A percentile compares a stretch with the other conserved stretches of the same genome.
Conservation (phyloP, 1,140 invertebrate species). For the Araneus ventricosus region DNA sequence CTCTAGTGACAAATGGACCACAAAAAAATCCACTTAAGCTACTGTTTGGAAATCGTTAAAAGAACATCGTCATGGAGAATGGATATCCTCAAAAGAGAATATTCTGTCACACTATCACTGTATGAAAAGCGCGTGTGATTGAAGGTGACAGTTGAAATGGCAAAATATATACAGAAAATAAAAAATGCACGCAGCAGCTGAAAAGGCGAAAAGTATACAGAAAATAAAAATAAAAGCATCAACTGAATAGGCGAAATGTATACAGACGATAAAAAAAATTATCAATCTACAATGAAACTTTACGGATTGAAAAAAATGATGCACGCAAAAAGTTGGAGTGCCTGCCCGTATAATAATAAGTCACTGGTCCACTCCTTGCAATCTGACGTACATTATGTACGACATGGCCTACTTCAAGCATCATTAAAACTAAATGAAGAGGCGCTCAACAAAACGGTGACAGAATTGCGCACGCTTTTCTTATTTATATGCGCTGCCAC, state of each 20-base stretch:
- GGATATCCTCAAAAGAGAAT: constrained; percentile 16
- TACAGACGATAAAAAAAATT: background rate
- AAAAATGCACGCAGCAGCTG: background rate
- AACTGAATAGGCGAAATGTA: too few species aligned
- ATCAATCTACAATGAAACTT: background rate
- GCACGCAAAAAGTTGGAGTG: constrained; percentile 3
- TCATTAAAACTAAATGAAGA: constrained; percentile 54
- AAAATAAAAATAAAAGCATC: too few species aligned
- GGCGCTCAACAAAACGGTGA: constrained; percentile 42
- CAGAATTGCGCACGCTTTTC: constrained; percentile 23
- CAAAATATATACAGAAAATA: background rate
- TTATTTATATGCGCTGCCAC: constrained; percentile 53
- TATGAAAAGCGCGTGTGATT: background rate
- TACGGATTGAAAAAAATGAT: background rate
- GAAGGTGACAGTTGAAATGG: background rate
- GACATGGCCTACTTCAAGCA: constrained; percentile 56
- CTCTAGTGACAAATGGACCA: constrained; percentile 2
- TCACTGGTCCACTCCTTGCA: constrained; percentile 41
- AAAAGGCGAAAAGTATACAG: too few species aligned
- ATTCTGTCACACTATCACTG: background rate
- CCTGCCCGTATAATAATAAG: constrained; percentile 47
- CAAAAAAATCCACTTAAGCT: constrained; percentile 22
- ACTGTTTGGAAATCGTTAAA: constrained; percentile 16
- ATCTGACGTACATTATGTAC: constrained; percentile 45
- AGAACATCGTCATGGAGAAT: background rate